phyloP scores from a whole-genome alignment of 2,888 invertebrate genomes.

The Cremastinae sp. region DNA sequence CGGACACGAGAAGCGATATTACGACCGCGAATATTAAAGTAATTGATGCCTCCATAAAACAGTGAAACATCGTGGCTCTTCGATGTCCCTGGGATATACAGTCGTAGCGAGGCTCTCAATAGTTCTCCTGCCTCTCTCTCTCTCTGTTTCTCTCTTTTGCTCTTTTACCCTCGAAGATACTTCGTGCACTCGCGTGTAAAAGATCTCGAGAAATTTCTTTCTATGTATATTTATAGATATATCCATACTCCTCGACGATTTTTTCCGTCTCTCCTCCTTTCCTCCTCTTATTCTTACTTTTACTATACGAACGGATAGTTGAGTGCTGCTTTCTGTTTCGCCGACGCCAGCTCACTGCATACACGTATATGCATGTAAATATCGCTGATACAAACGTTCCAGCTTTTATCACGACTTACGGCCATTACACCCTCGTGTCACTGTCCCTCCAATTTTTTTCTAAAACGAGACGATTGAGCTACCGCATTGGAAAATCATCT shows the following conservation, averaged over 20 bases:
- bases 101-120: conserved; percentile 62
- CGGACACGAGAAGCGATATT: conserved; percentile 66
- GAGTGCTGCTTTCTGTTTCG: conserved; percentile 53
- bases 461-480: neutral
- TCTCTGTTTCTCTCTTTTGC: conserved; percentile 34
- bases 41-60: conserved; percentile 77
- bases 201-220: conserved; percentile 35
- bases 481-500: too few relatives aligned
- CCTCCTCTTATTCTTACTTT: conserved; percentile 9
- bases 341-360: conserved; percentile 60
- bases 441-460: conserved; percentile 17
- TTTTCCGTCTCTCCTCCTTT: conserved; percentile 17
- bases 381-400: conserved; percentile 35
- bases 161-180: conserved; percentile 30
- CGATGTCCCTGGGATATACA: conserved; percentile 68
- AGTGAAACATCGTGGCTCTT: conserved; percentile 67
- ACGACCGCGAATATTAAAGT: conserved; percentile 76
- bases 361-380: conserved; percentile 60
- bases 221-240: conserved; percentile 25
- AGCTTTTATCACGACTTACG: conserved; percentile 38
- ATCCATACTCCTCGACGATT: neutral
- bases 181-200: conserved; percentile 47
- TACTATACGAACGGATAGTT: conserved; percentile 21
- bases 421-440: conserved; percentile 43
- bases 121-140: conserved; percentile 44